phyloP scores from a whole-genome alignment of 2,888 invertebrate species.

The Campoletis raptor region DNA sequence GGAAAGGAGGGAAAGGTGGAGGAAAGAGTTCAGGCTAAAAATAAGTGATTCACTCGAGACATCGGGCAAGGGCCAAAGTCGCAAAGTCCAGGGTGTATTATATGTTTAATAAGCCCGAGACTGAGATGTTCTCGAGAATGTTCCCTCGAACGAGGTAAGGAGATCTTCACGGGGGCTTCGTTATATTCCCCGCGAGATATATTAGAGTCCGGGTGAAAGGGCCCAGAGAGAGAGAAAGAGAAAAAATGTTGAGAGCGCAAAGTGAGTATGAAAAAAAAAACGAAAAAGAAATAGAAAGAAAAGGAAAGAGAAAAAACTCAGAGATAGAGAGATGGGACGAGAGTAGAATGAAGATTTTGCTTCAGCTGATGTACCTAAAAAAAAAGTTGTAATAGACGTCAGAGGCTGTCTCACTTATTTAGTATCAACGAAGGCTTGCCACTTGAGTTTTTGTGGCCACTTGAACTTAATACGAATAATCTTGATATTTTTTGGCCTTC shows the following conservation, averaged over 20 bases:
- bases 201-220: constrained; percentile 51
- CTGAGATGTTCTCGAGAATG: constrained; percentile 45
- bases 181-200: constrained; percentile 55
- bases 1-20: no score
- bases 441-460: constrained; percentile 53
- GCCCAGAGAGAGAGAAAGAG: background rate
- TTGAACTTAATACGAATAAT: constrained; percentile 56
- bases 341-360: constrained; percentile 46
- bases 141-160: constrained; percentile 51
- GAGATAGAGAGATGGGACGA: constrained; percentile 42
- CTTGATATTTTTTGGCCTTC: constrained; percentile 38
- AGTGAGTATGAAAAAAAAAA: no score
- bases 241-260: constrained; percentile 32
- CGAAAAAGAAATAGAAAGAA: background rate
- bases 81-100: constrained; percentile 35
- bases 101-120: constrained; percentile 47
- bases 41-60: constrained; percentile 49
- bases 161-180: constrained; percentile 54
- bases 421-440: constrained; percentile 47
- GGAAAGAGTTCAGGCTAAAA: constrained; percentile 11
- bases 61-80: constrained; percentile 37
- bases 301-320: background rate
- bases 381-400: constrained; percentile 56
- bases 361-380: constrained; percentile 26
- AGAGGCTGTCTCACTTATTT: constrained; percentile 53